phyloP scores from a whole-genome alignment of 2,797 vertebrate species.

The Masticophis lateralis region DNA sequence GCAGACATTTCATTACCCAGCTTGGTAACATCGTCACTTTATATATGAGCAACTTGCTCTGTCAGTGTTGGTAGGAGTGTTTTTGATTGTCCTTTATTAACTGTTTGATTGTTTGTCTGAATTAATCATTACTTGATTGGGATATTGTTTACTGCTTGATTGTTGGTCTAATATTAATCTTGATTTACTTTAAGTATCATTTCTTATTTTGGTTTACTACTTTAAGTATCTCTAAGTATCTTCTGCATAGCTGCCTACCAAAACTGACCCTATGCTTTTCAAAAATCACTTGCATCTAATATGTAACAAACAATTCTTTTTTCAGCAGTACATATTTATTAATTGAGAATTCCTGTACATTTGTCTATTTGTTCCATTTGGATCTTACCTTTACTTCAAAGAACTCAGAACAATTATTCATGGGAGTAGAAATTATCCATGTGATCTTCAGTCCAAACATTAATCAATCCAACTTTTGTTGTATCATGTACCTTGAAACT shows the following conservation, averaged over 20 bases:
- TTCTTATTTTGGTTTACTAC: neutral
- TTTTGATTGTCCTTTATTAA: no score
- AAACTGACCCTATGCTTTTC: neutral
- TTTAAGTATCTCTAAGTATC: neutral
- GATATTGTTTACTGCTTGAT: no score
- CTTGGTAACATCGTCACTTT: no score
- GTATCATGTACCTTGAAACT: neutral
- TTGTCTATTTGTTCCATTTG: neutral
- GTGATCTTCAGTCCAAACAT: neutral
- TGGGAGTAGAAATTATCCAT: no score
- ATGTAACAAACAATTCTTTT: neutral
- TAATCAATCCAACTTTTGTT: neutral
- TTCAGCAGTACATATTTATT: neutral
- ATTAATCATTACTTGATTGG: no score
- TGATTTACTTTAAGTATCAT: no score
- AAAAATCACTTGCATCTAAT: neutral
- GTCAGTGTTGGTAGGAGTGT: no score
- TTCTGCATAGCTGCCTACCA: neutral
- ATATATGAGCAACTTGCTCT: no score
- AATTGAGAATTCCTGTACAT: neutral
- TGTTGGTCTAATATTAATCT: no score
- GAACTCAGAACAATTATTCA: neutral
- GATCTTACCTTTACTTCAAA: neutral
- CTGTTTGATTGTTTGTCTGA: no score
- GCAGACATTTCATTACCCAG: neutral